Evolutionary conservation across 2,888 invertebrate genomes (phyloP), one percentile per base, ranked within the genome.

Genomic region (Frankliniella intonsa): DNA sequence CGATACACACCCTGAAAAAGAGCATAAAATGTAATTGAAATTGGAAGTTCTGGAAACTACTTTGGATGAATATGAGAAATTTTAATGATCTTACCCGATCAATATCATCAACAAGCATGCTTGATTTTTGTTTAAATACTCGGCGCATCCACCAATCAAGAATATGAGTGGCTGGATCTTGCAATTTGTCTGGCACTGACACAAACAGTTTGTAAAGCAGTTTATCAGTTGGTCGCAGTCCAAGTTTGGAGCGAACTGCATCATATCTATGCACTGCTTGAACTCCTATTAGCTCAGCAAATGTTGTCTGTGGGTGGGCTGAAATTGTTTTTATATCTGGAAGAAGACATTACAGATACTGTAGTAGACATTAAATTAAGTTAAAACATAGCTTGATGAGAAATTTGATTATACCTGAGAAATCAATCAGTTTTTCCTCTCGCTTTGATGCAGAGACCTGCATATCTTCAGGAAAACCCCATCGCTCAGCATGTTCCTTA

Each of bases 181-280:
- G 9, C 11, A 12, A 8, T 12, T 76, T 25, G 12, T 76, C 69
- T 8, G 69, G 69, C 11, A 76, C 25, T 12, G 69, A 76, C 9
- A 76, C 25, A 22, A 76, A 76, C 8, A 76, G 25, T 25, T 76
- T 76, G 69, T 76, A 76, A 76, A 76, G 69, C 25, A 76, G 12
- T 22, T 76, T 76, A 25, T 76, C 69, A 0, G 69, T 76, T 3
- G 69, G 69, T 1, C 25, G 69, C 25, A 76, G 25, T 25, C 69
- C 69, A 8, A 76, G n/a, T 25, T 76, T 25, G 69, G 25, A 22
- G 9, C 69, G 69, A 25, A 76, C 25, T 76, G 69, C 8, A 25
- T 76, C 69, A 76, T 76, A 76, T 12, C 69, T 22, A 22, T 76
- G 69, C 12, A 76, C 69, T 25, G 69, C 69, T 76, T 76, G 69